Base-by-base conservation (phyloP, 2,888 invertebrate species). In the Limenitis camilla region DNA sequence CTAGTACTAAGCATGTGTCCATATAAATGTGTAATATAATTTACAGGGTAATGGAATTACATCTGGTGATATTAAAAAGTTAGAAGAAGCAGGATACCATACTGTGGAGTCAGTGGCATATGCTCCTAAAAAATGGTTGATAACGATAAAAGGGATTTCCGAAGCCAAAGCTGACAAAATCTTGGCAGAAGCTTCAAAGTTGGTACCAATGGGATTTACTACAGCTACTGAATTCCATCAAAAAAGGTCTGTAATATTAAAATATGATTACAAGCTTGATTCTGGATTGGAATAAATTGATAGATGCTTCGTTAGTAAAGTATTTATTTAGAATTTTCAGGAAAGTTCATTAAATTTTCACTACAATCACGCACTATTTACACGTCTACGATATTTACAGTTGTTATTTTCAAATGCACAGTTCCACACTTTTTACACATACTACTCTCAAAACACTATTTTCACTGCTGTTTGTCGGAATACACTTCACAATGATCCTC, bases 101-200 rank as follows among this genome's bases (percentile, higher is more conserved):
- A 99, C 99, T 0, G 94, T 99, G 0, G 99, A 99, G 74, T 91
- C 99, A 0, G 91, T 99, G 8, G 98, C 98, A 0, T 98, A 94
- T 87, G 93, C 97, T 1, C 96, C 99, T 0, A 97, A 96, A 72
- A 99, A 98, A 78, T 91, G 92, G 72, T 85, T 99, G 0, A 86
- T 97, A 1, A 86, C 92, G 5, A 94, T 97, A 40, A 98, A 98
- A 81, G 99, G 99, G 0, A 96, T 99, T 61, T 97, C 97, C 42
- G 99, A 99, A 74, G 95, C 94, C 0, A 99, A 99, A 79, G 98
- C 97, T 8, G 99, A 99, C 60, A 98, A 98, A 86, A 92, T 98
- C 60, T 71, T 96, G 53, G 90, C 90, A 4, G 98, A 98, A 82
- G 97, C 98, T 2, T 91, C 93, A 0, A 99, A 99, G 78, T 78